These are phyloP conservation scores for Syngnathoides biaculeatus DNA, from an alignment of 2,113 vertebrate species.

Conservation along the genomic window DNA sequence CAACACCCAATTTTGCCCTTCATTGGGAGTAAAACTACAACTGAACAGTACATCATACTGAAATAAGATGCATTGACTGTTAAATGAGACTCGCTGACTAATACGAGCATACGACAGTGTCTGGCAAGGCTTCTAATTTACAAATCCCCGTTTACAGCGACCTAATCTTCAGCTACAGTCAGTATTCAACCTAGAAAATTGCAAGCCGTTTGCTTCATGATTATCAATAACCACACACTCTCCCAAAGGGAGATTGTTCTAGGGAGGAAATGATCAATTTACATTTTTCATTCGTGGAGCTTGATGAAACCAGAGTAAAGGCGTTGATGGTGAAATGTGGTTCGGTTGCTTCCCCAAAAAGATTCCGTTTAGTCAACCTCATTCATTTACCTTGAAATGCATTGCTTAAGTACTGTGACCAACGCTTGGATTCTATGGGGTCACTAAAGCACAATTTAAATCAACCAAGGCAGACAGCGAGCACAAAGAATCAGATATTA, in stretches of 20 bases:
- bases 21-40: too few relatives aligned
- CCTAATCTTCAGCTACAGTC: too few relatives aligned
- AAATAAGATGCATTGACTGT: neutral
- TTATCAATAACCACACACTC: too few relatives aligned
- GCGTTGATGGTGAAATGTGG: neutral
- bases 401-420: neutral
- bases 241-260: too few relatives aligned
- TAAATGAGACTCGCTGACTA: neutral
- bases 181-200: too few relatives aligned
- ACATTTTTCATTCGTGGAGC: neutral
- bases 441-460: neutral
- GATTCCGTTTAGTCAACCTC: neutral
- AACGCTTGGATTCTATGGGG: neutral
- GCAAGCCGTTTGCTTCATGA: too few relatives aligned
- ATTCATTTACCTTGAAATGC: neutral
- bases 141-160: too few relatives aligned
- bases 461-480: neutral
- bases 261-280: too few relatives aligned
- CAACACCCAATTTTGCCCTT: too few relatives aligned
- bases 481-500: neutral
- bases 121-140: too few relatives aligned
- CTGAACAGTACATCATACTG: too few relatives aligned
- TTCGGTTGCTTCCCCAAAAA: neutral
- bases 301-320: neutral
- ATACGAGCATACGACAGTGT: neutral